phyloP scores from a whole-genome alignment of 2,113 vertebrate species.

The Ciconia stormi region DNA sequence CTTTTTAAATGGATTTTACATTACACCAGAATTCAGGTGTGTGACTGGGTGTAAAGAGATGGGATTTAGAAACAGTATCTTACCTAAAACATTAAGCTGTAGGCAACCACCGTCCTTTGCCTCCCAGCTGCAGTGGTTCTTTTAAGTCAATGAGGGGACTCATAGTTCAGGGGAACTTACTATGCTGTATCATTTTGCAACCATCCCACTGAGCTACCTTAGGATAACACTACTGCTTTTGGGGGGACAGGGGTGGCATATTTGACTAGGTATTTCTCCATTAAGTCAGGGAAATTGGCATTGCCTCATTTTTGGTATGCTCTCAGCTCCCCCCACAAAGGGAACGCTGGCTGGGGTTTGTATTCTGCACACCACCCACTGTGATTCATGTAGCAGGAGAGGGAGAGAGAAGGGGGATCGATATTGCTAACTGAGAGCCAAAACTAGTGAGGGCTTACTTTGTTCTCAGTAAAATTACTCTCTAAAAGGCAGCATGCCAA shows the following conservation, averaged over 20 bases:
- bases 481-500: conserved; percentile 5
- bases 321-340: not conserved
- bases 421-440: conserved; percentile 15
- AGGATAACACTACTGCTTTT: not conserved
- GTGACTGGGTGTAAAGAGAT: not conserved
- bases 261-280: not conserved
- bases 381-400: conserved; percentile 23
- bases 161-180: not conserved
- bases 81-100: not conserved
- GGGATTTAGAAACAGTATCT: not conserved
- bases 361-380: conserved; percentile 29
- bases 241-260: not conserved
- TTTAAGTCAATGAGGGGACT: not conserved
- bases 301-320: not conserved
- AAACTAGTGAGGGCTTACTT: conserved; percentile 33
- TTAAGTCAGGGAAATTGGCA: not conserved
- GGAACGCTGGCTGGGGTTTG: conserved; percentile 3
- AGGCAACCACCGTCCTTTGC: not conserved
- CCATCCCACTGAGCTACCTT: not conserved
- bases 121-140: not conserved
- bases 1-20: not conserved
- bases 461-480: conserved; percentile 23
- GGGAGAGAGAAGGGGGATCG: conserved; percentile 19
- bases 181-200: not conserved
- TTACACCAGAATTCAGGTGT: not conserved